phyloP scores from a whole-genome alignment of 2,797 vertebrate genomes.

The Lepus townsendii region DNA sequence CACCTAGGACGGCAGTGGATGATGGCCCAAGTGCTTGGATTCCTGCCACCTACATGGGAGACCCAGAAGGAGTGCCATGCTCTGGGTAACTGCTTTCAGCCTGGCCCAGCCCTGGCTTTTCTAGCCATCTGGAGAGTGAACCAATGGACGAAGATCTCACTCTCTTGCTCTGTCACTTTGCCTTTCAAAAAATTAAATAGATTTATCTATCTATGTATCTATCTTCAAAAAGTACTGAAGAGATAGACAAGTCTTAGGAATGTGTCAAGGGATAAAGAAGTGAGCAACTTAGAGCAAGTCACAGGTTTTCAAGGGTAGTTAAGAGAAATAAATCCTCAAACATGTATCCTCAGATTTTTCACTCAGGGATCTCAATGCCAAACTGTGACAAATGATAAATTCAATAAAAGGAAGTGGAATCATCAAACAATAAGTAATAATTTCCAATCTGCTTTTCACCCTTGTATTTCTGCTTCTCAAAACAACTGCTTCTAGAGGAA shows the following conservation, averaged over 20 bases:
- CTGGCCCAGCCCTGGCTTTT: no score
- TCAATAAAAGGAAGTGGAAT: not conserved
- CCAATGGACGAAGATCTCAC: no score
- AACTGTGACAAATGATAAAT: not conserved
- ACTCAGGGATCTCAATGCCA: not conserved
- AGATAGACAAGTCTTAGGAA: not conserved
- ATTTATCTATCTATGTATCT: no score
- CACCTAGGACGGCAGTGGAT: no score
- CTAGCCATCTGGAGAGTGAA: no score
- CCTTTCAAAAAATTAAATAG: no score
- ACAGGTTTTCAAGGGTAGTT: not conserved
- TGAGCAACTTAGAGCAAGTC: no score
- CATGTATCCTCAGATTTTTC: not conserved
- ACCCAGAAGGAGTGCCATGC: no score
- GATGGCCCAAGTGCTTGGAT: no score
- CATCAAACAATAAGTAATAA: not conserved
- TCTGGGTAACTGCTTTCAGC: no score
- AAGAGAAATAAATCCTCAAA: not conserved
- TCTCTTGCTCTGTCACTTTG: no score
- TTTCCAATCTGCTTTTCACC: not conserved
- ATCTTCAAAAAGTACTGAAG: not conserved
- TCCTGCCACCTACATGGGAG: no score
- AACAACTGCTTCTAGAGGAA: not conserved
- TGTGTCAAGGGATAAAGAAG: not conserved
- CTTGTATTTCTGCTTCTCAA: constrained; percentile 3